These are phyloP conservation scores for Samia ricini DNA, from an alignment of 1,140 invertebrate species.

Conservation along the genomic window DNA sequence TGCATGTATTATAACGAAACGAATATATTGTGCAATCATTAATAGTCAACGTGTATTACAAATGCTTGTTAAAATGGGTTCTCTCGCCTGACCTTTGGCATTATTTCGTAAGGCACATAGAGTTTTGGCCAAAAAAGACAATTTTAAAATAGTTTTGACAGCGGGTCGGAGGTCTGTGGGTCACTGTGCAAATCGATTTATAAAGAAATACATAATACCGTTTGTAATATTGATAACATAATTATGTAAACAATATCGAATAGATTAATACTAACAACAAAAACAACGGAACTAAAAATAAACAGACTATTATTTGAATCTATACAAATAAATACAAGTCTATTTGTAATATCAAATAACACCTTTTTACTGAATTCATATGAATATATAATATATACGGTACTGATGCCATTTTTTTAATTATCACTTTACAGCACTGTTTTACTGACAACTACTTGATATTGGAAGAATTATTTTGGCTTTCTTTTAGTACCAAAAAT, in stretches of 20 bases:
- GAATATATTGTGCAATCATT: background rate
- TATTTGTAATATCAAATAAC: too few species aligned
- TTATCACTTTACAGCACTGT: too few species aligned
- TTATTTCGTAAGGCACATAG: conserved; percentile 42
- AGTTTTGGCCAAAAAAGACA: conserved; percentile 50
- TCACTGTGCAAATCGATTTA: conserved; percentile 9
- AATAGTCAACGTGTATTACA: background rate
- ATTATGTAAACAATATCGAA: conserved; percentile 6
- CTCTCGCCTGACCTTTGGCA: conserved; percentile 51
- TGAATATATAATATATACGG: too few species aligned
- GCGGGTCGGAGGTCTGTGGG: conserved; percentile 42
- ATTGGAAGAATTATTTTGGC: too few species aligned
- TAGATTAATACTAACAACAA: too few species aligned
- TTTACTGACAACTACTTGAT: too few species aligned
- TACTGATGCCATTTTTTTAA: too few species aligned
- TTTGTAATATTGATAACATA: background rate
- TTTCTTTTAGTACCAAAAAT: too few species aligned
- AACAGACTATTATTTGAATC: too few species aligned
- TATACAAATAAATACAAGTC: too few species aligned
- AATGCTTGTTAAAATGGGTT: conserved; percentile 27
- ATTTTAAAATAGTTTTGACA: conserved; percentile 36
- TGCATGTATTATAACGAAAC: background rate
- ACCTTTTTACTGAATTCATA: too few species aligned
- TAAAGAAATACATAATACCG: background rate
- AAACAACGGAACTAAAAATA: too few species aligned